Conservation (phyloP, 2,888 invertebrate genomes). For the Agrochola macilenta region DNA sequence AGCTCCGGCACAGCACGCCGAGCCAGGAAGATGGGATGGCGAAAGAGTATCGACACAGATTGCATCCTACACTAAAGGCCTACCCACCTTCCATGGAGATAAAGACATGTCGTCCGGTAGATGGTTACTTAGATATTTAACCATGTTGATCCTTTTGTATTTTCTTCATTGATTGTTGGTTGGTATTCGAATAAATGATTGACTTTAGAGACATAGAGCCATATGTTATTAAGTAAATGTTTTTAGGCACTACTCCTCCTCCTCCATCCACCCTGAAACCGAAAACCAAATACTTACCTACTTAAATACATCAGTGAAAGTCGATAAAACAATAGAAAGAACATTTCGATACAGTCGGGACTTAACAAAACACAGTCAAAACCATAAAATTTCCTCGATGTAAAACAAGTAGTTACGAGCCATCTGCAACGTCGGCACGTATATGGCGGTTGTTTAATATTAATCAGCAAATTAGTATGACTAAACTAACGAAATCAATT, state of each 20-base stretch:
- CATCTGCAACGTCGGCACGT: conserved; percentile 82
- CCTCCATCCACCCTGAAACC: background rate
- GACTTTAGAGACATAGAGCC: too few relatives aligned
- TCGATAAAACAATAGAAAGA: conserved; percentile 39
- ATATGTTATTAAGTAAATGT: background rate
- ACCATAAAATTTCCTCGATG: conserved; percentile 80
- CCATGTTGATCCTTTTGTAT: background rate
- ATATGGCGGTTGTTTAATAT: conserved; percentile 84
- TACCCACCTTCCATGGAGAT: too few relatives aligned
- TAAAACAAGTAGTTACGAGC: conserved; percentile 77
- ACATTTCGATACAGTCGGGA: conserved; percentile 34
- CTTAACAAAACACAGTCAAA: conserved; percentile 66
- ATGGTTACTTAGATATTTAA: too few relatives aligned
- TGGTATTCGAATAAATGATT: background rate
- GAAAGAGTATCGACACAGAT: too few relatives aligned
- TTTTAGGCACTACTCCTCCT: background rate
- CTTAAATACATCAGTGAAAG: conserved; percentile 28
- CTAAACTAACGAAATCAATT: conserved; percentile 88
- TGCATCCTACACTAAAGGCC: too few relatives aligned
- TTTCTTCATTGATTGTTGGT: background rate
- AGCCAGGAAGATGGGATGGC: too few relatives aligned
- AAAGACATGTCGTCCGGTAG: too few relatives aligned
- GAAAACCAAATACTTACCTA: conserved; percentile 11
- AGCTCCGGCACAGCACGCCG: too few relatives aligned
- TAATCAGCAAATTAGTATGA: conserved; percentile 88